A percentile compares a stretch with the other conserved stretches of the same genome.
Evolutionary conservation across 92 coral and sea anemone species (phyloP).

Genomic region (Chrysogorgia sp.): DNA sequence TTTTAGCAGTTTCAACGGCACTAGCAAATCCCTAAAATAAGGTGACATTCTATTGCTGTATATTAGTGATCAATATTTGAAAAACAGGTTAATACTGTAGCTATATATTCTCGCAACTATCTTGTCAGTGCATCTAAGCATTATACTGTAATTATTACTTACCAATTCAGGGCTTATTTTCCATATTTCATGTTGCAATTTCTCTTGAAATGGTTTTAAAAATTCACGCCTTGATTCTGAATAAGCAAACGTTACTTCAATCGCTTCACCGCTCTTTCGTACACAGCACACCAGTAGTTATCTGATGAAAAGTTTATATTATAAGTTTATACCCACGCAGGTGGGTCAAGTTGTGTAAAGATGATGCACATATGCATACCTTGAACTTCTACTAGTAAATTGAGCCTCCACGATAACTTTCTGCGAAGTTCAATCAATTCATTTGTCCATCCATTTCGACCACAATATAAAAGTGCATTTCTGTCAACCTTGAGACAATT

Average conservation of each 20-base stretch:
- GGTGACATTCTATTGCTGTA: too few relatives aligned
- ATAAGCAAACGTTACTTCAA: conserved; percentile 67
- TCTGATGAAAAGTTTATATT: conserved; percentile 67
- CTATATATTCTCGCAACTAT: too few relatives aligned
- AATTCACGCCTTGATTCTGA: conserved; percentile 61
- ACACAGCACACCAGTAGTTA: conserved; percentile 76
- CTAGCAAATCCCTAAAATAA: conserved; percentile 11
- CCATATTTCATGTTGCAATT: neutral
- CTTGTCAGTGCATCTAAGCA: neutral
- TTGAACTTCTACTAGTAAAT: conserved; percentile 64
- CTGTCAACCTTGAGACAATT: conserved; percentile 68
- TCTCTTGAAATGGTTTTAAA: conserved; percentile 38
- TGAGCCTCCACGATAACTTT: conserved; percentile 65
- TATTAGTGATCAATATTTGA: neutral
- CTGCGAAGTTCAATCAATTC: conserved; percentile 57
- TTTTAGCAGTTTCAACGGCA: conserved; percentile 23
- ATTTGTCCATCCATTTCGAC: conserved; percentile 71
- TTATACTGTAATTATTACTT: neutral
- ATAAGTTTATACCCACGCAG: conserved; percentile 71
- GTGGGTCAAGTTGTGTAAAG: conserved; percentile 69
- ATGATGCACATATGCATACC: conserved; percentile 74
- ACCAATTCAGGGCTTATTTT: conserved; percentile 8
- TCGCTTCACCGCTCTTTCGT: conserved; percentile 69
- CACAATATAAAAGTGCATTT: conserved; percentile 70
- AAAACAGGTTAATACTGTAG: neutral